phyloP scores from a whole-genome alignment of 1,140 invertebrate genomes.

The Drosophila hydei region DNA sequence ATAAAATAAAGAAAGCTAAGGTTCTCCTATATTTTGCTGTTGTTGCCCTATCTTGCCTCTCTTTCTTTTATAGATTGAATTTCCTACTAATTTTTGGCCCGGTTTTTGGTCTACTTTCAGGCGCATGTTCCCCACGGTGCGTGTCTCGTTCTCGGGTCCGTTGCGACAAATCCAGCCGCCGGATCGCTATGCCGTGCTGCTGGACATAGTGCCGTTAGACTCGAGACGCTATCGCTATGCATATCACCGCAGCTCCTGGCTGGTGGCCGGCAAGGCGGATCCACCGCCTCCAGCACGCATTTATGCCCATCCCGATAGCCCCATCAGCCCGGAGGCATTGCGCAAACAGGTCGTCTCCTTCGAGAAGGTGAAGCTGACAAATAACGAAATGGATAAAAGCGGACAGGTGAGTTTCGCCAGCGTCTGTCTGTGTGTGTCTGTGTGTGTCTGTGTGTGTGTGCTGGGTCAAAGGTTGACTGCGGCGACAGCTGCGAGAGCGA shows the following conservation, averaged over 20 bases:
- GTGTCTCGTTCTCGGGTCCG: slow-evolving; percentile 95
- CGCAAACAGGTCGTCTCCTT: slow-evolving; percentile 99
- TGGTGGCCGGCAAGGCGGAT: slow-evolving; percentile 99
- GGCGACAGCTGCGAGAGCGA: background rate
- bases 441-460: background rate
- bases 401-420: slow-evolving; percentile 93
- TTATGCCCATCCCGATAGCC: slow-evolving; percentile 98
- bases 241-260: slow-evolving; percentile 98
- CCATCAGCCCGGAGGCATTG: slow-evolving; percentile 97
- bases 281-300: slow-evolving; percentile 96
- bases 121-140: slow-evolving; percentile 98
- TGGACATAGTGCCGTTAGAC: slow-evolving; percentile 98
- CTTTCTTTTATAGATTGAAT: background rate
- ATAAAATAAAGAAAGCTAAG: slow-evolving; percentile 60
- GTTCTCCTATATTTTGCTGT: slow-evolving; percentile 44
- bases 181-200: slow-evolving; percentile 94
- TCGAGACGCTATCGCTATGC: slow-evolving; percentile 99
- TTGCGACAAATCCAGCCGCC: slow-evolving; percentile 86
- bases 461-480: slow-evolving; percentile 8
- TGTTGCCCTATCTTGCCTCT: slow-evolving; percentile 51
- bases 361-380: slow-evolving; percentile 99
- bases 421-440: background rate
- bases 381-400: slow-evolving; percentile 99
- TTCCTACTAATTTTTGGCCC: slow-evolving; percentile 6
- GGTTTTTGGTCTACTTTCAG: slow-evolving; percentile 85